Conservation (phyloP, 2,888 invertebrate species). For the Lepidocyrtoides sp. region DNA sequence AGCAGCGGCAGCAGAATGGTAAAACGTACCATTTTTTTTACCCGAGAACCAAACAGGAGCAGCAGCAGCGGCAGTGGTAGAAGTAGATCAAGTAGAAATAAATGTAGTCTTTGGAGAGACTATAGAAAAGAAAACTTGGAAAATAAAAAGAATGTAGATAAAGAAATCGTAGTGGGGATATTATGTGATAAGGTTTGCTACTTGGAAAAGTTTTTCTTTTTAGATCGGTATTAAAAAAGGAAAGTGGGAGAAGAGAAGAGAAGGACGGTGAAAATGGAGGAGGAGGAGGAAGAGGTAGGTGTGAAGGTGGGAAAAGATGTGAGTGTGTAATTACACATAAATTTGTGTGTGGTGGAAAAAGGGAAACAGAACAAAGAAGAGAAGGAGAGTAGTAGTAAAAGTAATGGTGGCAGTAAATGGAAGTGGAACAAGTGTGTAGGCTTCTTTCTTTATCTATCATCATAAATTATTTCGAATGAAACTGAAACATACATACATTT, state of each 20-base stretch:
- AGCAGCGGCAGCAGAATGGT: neutral
- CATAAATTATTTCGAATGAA: constrained; percentile 40
- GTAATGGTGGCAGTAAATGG: neutral
- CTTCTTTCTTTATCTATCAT: constrained; percentile 45
- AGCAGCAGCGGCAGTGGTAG: neutral
- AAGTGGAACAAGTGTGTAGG: neutral
- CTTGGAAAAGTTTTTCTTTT: too few relatives aligned
- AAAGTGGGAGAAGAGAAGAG: neutral
- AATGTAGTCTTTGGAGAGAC: neutral
- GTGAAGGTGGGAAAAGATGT: constrained; percentile 17
- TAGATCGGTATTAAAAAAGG: neutral
- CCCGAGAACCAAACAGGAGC: neutral
- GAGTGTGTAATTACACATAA: constrained; percentile 64
- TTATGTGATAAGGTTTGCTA: constrained; percentile 4
- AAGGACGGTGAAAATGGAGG: neutral
- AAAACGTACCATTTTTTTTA: too few relatives aligned
- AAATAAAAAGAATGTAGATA: neutral
- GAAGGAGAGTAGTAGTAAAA: neutral
- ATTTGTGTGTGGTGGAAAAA: neutral
- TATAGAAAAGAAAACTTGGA: neutral
- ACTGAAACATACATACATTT: too few relatives aligned
- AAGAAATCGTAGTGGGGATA: neutral
- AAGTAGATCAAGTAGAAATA: neutral
- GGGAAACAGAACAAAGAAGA: neutral
- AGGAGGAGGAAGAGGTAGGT: neutral